Base-by-base conservation (phyloP, 1,140 invertebrate genomes). In the Papilio dardanus region DNA sequence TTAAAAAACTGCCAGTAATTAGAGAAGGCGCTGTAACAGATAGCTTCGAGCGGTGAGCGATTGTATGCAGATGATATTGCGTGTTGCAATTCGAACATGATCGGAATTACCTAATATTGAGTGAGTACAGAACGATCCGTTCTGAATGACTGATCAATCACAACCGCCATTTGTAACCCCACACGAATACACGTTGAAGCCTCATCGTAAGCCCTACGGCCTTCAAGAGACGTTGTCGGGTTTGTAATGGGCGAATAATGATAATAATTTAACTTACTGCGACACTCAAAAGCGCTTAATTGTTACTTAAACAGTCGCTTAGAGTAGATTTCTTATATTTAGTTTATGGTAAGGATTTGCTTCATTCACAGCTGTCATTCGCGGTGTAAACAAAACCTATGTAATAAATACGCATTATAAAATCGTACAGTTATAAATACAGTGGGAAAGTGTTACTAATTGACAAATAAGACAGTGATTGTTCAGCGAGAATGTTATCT, bases 41-140 rank as follows among this genome's bases (percentile, higher is more conserved):
- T 66, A 75, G 77, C 73, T 65, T 46, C 69, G 73, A 73, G 8
- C 62, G 14, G 77, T 62, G 62, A 74, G 37, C 77, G 67, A 83
- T 84, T 85, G 81, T 86, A 86, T 87, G 81, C 80, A 88, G 82
- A 84, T 87, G 77, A 71, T 58, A 62, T 81, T 54, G 74, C 81
- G 76, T 87, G 81, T 83, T 76, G 81, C 77, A 81, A 82, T 68
- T 68, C 77, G 80, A 74, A 77, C 86, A 86, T 85, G 86, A 86
- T 87, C 78, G 77, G 88, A 89, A 89, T 88, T 88, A 84, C 85
- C 85, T 88, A 87, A 89, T 83, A 84, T 81, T 78, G 79, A 77
- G 75, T 81, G 81, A 77, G 77, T 81, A 81, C 80, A 82, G 75
- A 79, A 46, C 75, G 79, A 76, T 74, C 74, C 78, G 80, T 80